Percentiles rank a stretch among this genome's conserved stretches.
Conservation (phyloP, 1,140 invertebrate genomes). For the Laodelphax striatellus region DNA sequence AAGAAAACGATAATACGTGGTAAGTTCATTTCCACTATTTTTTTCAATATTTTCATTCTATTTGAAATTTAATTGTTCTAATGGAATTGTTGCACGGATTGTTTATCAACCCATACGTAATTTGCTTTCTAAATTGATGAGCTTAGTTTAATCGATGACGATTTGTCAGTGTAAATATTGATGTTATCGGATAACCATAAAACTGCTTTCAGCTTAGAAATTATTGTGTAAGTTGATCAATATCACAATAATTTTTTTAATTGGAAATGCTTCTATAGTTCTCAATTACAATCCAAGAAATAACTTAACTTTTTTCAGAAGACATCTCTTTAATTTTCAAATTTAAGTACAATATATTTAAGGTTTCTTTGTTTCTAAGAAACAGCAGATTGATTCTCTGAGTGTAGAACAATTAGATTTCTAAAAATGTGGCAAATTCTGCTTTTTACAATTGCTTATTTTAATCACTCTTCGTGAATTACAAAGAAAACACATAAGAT, state of each 20-base stretch:
- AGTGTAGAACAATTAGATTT: too few species aligned
- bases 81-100: neutral
- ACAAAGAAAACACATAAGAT: too few species aligned
- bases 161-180: neutral
- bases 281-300: too few species aligned
- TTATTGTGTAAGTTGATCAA: neutral
- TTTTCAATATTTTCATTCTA: neutral
- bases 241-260: neutral
- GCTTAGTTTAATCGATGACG: neutral
- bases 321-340: too few species aligned
- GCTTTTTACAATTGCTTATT: too few species aligned
- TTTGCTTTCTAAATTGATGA: neutral
- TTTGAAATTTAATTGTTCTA: neutral
- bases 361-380: too few species aligned
- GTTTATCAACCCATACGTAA: neutral
- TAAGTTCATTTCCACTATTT: constrained; percentile 32
- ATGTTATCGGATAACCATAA: neutral
- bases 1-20: constrained; percentile 48
- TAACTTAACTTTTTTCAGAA: too few species aligned
- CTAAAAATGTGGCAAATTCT: too few species aligned
- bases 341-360: too few species aligned
- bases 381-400: too few species aligned
- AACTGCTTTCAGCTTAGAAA: neutral
- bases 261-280: too few species aligned
- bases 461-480: too few species aligned